Conservation (phyloP, 2,797 vertebrate genomes). For the Gallinago stenura region DNA sequence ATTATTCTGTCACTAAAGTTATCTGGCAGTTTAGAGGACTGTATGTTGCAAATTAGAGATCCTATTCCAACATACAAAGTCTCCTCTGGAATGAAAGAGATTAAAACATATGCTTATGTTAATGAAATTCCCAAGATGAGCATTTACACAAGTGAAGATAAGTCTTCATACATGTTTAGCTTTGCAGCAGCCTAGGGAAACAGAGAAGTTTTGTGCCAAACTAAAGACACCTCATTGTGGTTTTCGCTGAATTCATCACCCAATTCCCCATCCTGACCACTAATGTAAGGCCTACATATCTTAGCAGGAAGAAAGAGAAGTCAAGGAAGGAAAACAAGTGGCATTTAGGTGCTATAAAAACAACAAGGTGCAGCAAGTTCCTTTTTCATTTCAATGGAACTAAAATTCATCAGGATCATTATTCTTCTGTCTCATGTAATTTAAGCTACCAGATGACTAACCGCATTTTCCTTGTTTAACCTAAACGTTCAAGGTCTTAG, state of each 20-base stretch:
- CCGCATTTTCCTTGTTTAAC: background rate
- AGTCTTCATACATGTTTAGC: slow-evolving; percentile 37
- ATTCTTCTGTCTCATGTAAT: background rate
- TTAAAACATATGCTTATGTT: slow-evolving; percentile 19
- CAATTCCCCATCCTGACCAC: background rate
- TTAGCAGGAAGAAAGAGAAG: background rate
- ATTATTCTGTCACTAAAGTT: background rate
- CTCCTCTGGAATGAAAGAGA: background rate
- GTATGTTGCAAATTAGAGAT: background rate
- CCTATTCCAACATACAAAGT: background rate
- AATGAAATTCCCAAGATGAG: slow-evolving; percentile 1
- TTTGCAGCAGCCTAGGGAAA: slow-evolving; percentile 27
- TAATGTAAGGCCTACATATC: background rate
- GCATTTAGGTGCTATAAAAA: background rate
- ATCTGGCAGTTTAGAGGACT: background rate
- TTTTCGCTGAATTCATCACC: background rate
- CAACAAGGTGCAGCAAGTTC: background rate
- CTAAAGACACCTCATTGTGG: background rate
- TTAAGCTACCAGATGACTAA: background rate
- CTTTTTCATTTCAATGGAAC: background rate
- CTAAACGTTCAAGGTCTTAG: background rate
- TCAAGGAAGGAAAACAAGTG: background rate
- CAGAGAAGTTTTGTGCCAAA: background rate
- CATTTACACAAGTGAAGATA: slow-evolving; percentile 36
- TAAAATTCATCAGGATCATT: background rate